These are phyloP conservation scores for Microchrysa polita DNA, from an alignment of 2,888 invertebrate species.

Conservation along the genomic window DNA sequence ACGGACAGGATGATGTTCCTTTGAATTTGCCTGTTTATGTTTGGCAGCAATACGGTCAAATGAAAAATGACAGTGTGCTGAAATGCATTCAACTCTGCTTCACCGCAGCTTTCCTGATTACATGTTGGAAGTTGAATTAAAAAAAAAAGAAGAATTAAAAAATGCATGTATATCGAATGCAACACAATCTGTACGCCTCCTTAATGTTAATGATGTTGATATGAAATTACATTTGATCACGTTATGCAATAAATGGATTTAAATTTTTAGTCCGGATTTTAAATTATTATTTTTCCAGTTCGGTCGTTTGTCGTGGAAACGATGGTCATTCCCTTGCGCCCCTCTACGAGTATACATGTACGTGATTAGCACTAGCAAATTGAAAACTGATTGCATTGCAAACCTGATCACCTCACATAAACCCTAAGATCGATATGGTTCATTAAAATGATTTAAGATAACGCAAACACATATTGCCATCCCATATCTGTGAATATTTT, in stretches of 20 bases:
- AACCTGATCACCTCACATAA: too few species aligned
- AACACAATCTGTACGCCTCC: conserved; percentile 6
- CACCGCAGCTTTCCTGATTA: neutral
- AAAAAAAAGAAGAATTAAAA: conserved; percentile 1
- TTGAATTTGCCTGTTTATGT: conserved; percentile 20
- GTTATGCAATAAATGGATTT: conserved; percentile 10
- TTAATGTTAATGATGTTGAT: conserved; percentile 37
- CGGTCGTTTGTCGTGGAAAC: too few species aligned
- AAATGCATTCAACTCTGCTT: conserved; percentile 25
- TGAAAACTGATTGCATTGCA: too few species aligned
- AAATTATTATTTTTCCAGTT: too few species aligned
- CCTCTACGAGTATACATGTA: too few species aligned
- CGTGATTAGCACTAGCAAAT: too few species aligned
- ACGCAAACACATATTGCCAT: too few species aligned
- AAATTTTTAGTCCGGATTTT: neutral
- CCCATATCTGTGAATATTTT: too few species aligned
- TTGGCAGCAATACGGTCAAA: conserved; percentile 5
- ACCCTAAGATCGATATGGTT: too few species aligned
- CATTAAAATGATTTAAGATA: too few species aligned
- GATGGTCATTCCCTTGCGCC: too few species aligned
- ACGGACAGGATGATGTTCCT: neutral
- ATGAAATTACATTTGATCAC: conserved; percentile 34
- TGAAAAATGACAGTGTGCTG: conserved; percentile 42
- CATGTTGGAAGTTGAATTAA: neutral
- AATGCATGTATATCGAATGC: neutral